Base-by-base conservation (phyloP, 2,113 vertebrate genomes). In the Hippocampus guttulatus region DNA sequence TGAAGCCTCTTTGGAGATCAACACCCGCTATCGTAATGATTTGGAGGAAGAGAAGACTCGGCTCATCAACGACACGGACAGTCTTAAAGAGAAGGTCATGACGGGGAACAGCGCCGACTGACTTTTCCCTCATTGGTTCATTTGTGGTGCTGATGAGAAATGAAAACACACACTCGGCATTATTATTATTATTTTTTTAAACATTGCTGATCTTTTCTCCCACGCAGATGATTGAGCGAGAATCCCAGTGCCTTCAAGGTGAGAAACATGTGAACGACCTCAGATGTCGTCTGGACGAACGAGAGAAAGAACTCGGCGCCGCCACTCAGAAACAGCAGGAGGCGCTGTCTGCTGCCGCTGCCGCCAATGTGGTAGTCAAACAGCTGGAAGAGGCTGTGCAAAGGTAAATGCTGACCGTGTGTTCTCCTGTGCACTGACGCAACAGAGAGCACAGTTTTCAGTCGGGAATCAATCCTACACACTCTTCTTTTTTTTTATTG, bases 1-100 rank as follows among this genome's bases (percentile, higher is more conserved):
- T 10, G 95, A 99, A 88, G 96, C 95, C 3, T 94, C 95, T 0
- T 88, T 98, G 21, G 95, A 98, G 84, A 93, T 98, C 57, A 93
- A 91, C 73, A 92, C 91, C 0, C 93, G 89, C 25, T 95, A 95
- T 77, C 93, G 93, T 54, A 93, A 81, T 73, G 92, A 94, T 78
- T 86, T 97, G 73, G 96, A 98, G 83, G 93, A 95, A 8, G 95
- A 98, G 70, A 94, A 94, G 76, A 21, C 85, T 18, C 84, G 83
- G 11, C 86, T 94, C 67, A 91, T 93, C 57, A 95, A 94, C 71
- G 95, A 96, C 77, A 51, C 95, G 77, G 91, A 94, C 69, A 87
- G 91, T 68, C 64, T 93, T 45, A 94, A 85, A 88, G 85, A 60
- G 66, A 95, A 95, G 92, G 95, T 97, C 91, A 52, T 0, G 5